These are phyloP conservation scores for Microcebus lehilahytsara DNA, from an alignment of 2,113 vertebrate genomes.

Conservation along the genomic window DNA sequence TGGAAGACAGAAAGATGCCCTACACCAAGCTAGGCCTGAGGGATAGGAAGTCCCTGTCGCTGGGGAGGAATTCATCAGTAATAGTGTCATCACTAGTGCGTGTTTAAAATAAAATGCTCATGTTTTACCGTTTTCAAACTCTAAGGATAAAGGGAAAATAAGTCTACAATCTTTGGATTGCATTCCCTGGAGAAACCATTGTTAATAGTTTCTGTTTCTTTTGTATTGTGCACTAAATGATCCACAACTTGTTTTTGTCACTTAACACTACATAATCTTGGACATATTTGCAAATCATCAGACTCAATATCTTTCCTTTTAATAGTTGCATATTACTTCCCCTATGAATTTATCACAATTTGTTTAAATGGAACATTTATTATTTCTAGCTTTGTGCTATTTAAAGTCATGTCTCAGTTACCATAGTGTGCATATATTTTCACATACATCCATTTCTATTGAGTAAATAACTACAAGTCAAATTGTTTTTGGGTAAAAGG, in stretches of 20 bases:
- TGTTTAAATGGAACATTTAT: neutral
- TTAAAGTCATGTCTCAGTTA: neutral
- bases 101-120: neutral
- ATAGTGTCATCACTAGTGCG: rapidly evolving
- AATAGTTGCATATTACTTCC: neutral
- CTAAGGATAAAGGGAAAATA: neutral
- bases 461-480: neutral
- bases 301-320: neutral
- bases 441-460: neutral
- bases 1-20: neutral
- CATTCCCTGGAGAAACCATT: neutral
- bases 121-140: neutral
- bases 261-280: neutral
- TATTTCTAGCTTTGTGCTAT: neutral
- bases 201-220: neutral
- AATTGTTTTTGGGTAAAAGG: neutral
- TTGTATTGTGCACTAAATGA: neutral
- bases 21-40: neutral
- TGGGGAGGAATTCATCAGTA: neutral
- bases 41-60: too few species aligned
- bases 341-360: neutral
- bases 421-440: neutral
- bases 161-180: neutral
- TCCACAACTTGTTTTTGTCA: neutral
- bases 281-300: neutral